Conservation (phyloP, 1,140 invertebrate species). For the Listronotus oregonensis region DNA sequence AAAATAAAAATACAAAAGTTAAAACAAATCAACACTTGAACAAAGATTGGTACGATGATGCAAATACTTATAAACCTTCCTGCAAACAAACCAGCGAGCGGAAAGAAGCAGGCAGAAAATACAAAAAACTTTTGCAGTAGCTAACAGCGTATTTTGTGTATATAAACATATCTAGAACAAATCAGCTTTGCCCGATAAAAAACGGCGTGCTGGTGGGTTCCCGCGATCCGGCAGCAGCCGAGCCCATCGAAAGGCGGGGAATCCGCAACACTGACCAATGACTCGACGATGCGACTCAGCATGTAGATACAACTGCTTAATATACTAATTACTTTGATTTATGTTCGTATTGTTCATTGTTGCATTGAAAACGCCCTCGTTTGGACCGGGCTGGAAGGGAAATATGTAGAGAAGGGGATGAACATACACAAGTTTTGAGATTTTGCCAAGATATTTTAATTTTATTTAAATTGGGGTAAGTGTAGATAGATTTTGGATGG, state of each 20-base stretch:
- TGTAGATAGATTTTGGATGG: no score
- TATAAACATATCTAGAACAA: conserved; percentile 34
- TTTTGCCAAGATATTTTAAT: no score
- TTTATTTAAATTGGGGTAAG: no score
- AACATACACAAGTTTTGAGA: neutral
- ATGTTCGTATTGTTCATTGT: conserved; percentile 64
- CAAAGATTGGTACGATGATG: no score
- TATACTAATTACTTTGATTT: conserved; percentile 72
- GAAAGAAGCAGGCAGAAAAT: neutral
- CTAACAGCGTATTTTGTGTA: neutral
- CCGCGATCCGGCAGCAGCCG: conserved; percentile 44
- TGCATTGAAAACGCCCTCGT: conserved; percentile 51
- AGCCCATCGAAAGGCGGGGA: conserved; percentile 50
- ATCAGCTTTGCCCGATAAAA: conserved; percentile 29
- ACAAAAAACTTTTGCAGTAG: conserved; percentile 3
- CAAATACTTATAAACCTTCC: no score
- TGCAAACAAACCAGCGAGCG: no score
- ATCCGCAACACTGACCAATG: conserved; percentile 52
- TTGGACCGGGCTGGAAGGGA: conserved; percentile 17
- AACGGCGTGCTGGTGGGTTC: conserved; percentile 40
- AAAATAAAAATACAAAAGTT: no score
- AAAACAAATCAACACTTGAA: no score
- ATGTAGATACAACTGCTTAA: conserved; percentile 57
- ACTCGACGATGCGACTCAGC: conserved; percentile 51
- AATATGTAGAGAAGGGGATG: neutral